Base-by-base conservation (phyloP, 2,113 vertebrate genomes). In the Meles meles region DNA sequence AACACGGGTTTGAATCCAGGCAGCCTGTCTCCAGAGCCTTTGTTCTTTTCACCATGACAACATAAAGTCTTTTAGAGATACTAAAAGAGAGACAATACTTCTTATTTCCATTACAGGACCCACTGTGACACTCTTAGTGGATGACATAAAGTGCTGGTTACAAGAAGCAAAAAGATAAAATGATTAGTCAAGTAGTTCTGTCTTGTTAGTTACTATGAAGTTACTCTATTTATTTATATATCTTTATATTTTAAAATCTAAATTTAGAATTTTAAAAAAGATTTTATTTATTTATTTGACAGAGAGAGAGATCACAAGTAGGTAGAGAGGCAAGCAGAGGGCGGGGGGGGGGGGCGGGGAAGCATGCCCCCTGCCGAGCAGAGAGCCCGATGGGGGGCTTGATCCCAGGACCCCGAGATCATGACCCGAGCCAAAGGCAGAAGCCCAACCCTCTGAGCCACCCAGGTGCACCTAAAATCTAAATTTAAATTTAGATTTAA, bases 211-310 rank as follows among this genome's bases (percentile, higher is more conserved):
- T 57, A 71, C 31, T 76, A 44, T 67, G 25, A 74, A 89, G 29
- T 80, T 37, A 89, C 8, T n/a, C 37, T 90, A 69, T 13, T 63
- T 61, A 71, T 10, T 63, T 61, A 20, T 42, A 55, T 94, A 9
- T 42, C 88, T 71, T 76, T 57, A 44, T 65, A 13, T 82, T 91
- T 89, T 93, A 96, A 96, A 89, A 95, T 93, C 29, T 77, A 95
- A 87, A 96, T 89, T 82, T 63, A 93, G 89, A 71, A 59, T 72
- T 18, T 8, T 5, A 5, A 57, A 57, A 5, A 57, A 57, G 57
- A 57, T 23, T 57, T 57, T 23, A 57, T 57, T 57, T 57, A 57
- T 57, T 57, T 57, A 23, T 21, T 57, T 57, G 57, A 57, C 52
- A 52, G 15, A 17, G 52, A 17, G 17, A 55, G 17, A 55, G 52